phyloP scores from a whole-genome alignment of 1,140 invertebrate species.

The Orussus abietinus region DNA sequence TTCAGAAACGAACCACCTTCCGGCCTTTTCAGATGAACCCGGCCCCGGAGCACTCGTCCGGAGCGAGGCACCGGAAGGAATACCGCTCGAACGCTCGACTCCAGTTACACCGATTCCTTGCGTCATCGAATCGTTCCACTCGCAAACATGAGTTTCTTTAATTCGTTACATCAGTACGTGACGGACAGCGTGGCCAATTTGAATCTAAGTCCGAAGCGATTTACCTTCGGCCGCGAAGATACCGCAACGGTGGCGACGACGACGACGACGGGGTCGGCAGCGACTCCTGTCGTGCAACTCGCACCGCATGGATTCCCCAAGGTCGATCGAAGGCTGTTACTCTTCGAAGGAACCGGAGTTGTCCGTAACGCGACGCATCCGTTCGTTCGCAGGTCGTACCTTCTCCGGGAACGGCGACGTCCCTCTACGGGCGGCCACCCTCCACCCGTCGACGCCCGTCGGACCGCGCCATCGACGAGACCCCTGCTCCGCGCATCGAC shows the following conservation, averaged over 20 bases:
- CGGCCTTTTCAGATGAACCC: too few species aligned
- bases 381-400: constrained; percentile 52
- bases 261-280: constrained; percentile 38
- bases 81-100: too few species aligned
- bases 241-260: constrained; percentile 41
- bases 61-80: too few species aligned
- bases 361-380: too few species aligned
- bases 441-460: constrained; percentile 39
- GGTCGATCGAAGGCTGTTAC: constrained; percentile 28
- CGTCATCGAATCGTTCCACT: neutral
- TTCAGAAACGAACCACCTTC: neutral
- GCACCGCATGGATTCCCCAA: constrained; percentile 43
- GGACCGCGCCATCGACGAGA: constrained; percentile 36
- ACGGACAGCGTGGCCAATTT: constrained; percentile 70
- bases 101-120: neutral
- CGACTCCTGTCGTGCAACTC: constrained; percentile 35
- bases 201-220: constrained; percentile 71
- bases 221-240: constrained; percentile 66
- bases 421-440: constrained; percentile 32
- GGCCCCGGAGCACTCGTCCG: neutral
- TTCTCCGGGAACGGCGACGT: constrained; percentile 59
- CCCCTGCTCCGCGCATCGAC: constrained; percentile 57
- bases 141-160: constrained; percentile 76
- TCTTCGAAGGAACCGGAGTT: too few species aligned
- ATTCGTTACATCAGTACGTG: constrained; percentile 75